Conservation (phyloP, 2,888 invertebrate species). For the Halocaridina rubra region DNA sequence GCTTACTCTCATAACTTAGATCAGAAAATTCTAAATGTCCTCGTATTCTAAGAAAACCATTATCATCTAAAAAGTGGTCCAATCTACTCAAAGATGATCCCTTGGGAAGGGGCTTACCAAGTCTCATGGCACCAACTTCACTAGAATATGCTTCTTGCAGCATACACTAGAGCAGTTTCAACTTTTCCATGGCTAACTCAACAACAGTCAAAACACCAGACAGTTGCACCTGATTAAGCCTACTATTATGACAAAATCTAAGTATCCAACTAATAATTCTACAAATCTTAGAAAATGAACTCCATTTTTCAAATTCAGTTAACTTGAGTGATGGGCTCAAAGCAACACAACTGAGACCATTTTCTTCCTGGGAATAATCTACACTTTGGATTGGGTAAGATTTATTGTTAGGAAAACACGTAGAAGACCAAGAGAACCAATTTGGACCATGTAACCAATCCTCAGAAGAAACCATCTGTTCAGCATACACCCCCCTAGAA, state of each 20-base stretch:
- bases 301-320: not conserved
- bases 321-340: not conserved
- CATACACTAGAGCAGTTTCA: too few relatives aligned
- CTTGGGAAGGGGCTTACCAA: too few relatives aligned
- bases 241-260: too few relatives aligned
- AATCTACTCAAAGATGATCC: too few relatives aligned
- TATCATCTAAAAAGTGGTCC: not conserved
- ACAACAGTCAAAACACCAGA: too few relatives aligned
- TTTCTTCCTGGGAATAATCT: not conserved
- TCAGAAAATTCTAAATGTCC: slow-evolving; percentile 4
- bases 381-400: too few relatives aligned
- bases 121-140: too few relatives aligned
- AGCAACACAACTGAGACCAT: not conserved
- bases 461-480: not conserved
- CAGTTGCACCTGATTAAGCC: too few relatives aligned
- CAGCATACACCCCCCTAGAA: slow-evolving; percentile 23
- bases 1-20: slow-evolving; percentile 22
- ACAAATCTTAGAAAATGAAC: not conserved
- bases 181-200: too few relatives aligned
- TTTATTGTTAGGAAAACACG: not conserved
- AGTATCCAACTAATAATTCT: not conserved
- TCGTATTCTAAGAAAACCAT: slow-evolving; percentile 10
- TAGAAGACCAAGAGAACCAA: not conserved
- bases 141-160: too few relatives aligned
- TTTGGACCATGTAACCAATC: slow-evolving; percentile 13